These are phyloP conservation scores for Troides aeacus DNA, from an alignment of 2,888 invertebrate species.

Conservation along the genomic window DNA sequence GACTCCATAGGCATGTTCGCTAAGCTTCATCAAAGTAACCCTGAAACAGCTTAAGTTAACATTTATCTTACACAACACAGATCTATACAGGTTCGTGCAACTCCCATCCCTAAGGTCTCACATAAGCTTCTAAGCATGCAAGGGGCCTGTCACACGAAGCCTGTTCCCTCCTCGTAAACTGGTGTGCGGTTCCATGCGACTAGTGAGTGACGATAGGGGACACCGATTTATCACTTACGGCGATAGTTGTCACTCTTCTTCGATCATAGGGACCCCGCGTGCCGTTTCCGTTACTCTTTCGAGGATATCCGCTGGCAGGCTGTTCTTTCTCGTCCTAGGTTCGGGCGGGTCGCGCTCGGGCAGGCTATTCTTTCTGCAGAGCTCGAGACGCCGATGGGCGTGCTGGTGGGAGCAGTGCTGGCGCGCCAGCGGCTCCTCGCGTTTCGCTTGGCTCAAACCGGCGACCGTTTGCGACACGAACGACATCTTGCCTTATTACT, in stretches of 20 bases:
- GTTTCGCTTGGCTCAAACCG: constrained; percentile 69
- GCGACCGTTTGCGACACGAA: constrained; percentile 80
- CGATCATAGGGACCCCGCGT: constrained; percentile 42
- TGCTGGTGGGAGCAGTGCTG: constrained; percentile 76
- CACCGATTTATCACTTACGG: constrained; percentile 73
- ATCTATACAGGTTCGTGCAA: constrained; percentile 72
- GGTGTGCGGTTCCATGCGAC: constrained; percentile 72
- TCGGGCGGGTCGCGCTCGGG: constrained; percentile 76
- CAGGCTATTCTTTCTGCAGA: constrained; percentile 73
- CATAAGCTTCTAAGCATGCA: constrained; percentile 78
- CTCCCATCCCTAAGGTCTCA: constrained; percentile 61
- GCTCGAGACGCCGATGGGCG: constrained; percentile 64
- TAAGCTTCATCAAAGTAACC: not conserved
- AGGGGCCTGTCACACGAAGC: constrained; percentile 71
- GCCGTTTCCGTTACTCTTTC: constrained; percentile 57
- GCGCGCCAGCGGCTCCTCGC: constrained; percentile 66
- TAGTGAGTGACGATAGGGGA: constrained; percentile 66
- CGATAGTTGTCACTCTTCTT: constrained; percentile 71
- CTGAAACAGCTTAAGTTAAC: constrained; percentile 20
- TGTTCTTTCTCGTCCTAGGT: constrained; percentile 68
- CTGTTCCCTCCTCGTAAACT: constrained; percentile 52
- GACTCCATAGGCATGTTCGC: no score
- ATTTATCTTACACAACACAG: constrained; percentile 54
- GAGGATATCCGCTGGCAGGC: constrained; percentile 68
- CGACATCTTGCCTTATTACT: constrained; percentile 58